Conservation (phyloP, 2,113 vertebrate species). For the Lampris incognitus region DNA sequence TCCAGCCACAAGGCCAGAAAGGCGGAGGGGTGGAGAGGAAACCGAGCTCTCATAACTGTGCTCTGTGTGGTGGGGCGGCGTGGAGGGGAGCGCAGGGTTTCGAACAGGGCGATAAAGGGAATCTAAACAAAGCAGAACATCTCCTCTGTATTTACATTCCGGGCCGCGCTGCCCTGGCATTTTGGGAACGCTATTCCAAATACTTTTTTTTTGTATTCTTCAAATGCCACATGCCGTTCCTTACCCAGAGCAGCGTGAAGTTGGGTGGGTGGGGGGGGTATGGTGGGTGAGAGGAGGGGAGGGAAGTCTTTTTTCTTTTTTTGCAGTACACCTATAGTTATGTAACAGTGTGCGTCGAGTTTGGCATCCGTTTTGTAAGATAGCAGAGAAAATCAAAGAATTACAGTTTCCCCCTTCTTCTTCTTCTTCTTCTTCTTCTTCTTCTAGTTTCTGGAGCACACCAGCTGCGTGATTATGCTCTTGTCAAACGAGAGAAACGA, state of each 20-base stretch:
- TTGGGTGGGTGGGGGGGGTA: background rate
- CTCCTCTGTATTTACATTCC: slow-evolving; percentile 65
- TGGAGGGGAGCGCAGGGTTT: slow-evolving; percentile 26
- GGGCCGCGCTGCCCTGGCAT: slow-evolving; percentile 48
- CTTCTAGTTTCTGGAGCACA: background rate
- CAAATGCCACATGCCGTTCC: slow-evolving; percentile 55
- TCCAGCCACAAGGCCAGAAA: slow-evolving; percentile 1
- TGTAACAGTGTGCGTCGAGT: slow-evolving; percentile 1
- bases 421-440: background rate
- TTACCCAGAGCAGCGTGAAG: slow-evolving; percentile 8
- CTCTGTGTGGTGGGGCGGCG: background rate
- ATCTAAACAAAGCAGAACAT: slow-evolving; percentile 60
- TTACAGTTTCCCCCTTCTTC: background rate
- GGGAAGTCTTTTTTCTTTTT: too few relatives aligned
- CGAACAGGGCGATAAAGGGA: slow-evolving; percentile 41
- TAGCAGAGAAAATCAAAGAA: background rate
- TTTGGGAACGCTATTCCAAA: slow-evolving; percentile 47
- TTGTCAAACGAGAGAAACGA: slow-evolving; percentile 26
- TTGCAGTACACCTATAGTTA: background rate
- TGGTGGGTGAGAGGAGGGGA: background rate
- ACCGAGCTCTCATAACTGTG: background rate
- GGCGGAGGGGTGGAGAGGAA: slow-evolving; percentile 13
- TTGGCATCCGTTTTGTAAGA: background rate
- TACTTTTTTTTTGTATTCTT: slow-evolving; percentile 25
- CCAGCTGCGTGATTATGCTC: background rate